These are phyloP conservation scores for Pachypsylla venusta DNA, from an alignment of 1,140 invertebrate species.

Conservation along the genomic window DNA sequence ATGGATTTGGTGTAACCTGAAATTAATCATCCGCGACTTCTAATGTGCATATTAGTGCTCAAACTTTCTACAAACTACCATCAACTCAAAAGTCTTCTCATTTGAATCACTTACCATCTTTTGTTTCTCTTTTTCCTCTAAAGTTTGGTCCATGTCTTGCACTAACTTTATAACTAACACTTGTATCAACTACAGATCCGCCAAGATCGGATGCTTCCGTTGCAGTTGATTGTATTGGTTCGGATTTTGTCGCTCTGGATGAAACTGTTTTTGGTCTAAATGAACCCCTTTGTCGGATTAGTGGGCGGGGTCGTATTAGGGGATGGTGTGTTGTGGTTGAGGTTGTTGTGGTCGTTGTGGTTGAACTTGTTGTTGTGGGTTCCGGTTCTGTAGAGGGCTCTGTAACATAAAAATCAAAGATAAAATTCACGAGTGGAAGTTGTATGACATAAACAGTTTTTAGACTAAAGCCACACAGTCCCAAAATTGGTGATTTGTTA, in stretches of 20 bases:
- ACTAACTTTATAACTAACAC: background rate
- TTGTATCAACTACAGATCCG: background rate
- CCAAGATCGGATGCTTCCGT: background rate
- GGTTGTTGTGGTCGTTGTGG: conserved; percentile 9
- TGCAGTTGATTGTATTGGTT: background rate
- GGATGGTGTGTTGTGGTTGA: conserved; percentile 9
- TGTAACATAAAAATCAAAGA: background rate
- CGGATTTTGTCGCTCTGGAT: background rate
- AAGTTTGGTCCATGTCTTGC: background rate
- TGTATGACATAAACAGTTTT: too few relatives aligned
- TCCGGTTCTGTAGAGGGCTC: conserved; percentile 25
- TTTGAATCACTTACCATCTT: too few relatives aligned
- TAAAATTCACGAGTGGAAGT: too few relatives aligned
- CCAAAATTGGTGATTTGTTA: too few relatives aligned
- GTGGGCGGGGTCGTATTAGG: background rate
- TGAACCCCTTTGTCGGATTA: background rate
- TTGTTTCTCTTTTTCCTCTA: conserved; percentile 24
- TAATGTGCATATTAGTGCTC: too few relatives aligned
- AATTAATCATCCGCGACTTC: too few relatives aligned
- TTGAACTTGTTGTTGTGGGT: conserved; percentile 16
- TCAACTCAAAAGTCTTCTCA: too few relatives aligned
- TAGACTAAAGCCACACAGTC: too few relatives aligned
- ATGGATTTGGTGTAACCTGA: too few relatives aligned
- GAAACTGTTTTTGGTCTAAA: background rate
- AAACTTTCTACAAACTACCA: too few relatives aligned